phyloP scores from a whole-genome alignment of 2,888 invertebrate genomes.

The Clanis bilineata region DNA sequence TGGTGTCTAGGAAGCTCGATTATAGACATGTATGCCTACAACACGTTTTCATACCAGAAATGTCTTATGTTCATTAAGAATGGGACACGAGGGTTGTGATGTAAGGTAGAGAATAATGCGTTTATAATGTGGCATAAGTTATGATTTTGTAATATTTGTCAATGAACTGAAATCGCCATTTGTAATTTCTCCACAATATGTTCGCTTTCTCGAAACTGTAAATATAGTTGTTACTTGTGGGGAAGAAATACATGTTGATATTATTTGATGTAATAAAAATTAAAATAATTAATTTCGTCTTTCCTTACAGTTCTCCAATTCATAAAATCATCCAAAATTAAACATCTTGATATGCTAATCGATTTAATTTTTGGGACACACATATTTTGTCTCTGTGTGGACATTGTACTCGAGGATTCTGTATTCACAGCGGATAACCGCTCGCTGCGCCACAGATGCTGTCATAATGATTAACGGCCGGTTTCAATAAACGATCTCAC shows the following conservation, averaged over 20 bases:
- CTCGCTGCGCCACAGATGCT: no score
- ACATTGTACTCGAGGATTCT: no score
- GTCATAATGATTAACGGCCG: no score
- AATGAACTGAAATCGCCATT: slow-evolving; percentile 7
- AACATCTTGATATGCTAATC: no score
- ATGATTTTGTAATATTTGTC: slow-evolving; percentile 7
- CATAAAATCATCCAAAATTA: no score
- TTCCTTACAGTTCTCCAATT: not conserved
- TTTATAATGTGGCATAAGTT: not conserved
- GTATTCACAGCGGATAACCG: no score
- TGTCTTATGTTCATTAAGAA: not conserved
- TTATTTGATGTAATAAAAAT: slow-evolving; percentile 68
- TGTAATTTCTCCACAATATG: not conserved
- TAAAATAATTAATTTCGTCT: slow-evolving; percentile 28
- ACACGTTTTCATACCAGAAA: not conserved
- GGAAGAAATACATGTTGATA: slow-evolving; percentile 55
- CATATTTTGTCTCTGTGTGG: no score
- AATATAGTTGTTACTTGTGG: slow-evolving; percentile 35
- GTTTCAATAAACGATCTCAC: no score
- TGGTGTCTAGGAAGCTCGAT: no score
- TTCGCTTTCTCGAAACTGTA: slow-evolving; percentile 11
- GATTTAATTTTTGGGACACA: no score
- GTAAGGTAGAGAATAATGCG: slow-evolving; percentile 1
- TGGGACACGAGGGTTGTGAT: slow-evolving; percentile 18
- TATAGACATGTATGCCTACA: no score